Evolutionary conservation across 2,797 vertebrate species (phyloP).

Genomic region (Allochrocebus solatus): DNA sequence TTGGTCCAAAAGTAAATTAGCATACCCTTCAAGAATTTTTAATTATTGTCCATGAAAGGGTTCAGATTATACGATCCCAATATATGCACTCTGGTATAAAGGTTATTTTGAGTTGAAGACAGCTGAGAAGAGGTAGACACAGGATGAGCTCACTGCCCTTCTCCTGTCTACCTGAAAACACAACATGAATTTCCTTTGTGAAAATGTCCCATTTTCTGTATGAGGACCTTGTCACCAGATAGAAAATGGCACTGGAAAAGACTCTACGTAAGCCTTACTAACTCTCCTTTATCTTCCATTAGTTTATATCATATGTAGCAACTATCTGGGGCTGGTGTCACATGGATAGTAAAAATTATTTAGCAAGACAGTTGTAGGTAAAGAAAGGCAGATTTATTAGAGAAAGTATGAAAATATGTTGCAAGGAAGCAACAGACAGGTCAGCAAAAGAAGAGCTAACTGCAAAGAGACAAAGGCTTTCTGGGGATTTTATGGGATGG

Average conservation of each 20-base stretch:
- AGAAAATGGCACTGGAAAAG: neutral
- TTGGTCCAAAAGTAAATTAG: neutral
- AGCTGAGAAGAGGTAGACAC: neutral
- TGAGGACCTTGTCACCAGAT: neutral
- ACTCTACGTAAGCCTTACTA: neutral
- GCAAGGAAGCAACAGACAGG: neutral
- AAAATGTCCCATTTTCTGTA: neutral
- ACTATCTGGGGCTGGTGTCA: neutral
- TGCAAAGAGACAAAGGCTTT: neutral
- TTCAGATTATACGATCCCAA: neutral
- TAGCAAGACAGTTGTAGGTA: neutral
- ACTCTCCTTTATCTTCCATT: neutral
- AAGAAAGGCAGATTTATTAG: neutral
- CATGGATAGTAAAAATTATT: neutral
- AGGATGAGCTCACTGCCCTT: neutral
- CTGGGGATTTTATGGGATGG: neutral
- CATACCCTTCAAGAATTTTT: neutral
- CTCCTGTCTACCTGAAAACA: neutral
- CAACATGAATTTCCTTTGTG: neutral
- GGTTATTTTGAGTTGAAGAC: neutral
- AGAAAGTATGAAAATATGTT: neutral
- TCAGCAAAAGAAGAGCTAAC: neutral
- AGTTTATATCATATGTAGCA: neutral
- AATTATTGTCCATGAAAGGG: neutral
- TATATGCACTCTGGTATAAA: neutral